phyloP scores from a whole-genome alignment of 2,888 invertebrate genomes.

The Nymphalis c-album region DNA sequence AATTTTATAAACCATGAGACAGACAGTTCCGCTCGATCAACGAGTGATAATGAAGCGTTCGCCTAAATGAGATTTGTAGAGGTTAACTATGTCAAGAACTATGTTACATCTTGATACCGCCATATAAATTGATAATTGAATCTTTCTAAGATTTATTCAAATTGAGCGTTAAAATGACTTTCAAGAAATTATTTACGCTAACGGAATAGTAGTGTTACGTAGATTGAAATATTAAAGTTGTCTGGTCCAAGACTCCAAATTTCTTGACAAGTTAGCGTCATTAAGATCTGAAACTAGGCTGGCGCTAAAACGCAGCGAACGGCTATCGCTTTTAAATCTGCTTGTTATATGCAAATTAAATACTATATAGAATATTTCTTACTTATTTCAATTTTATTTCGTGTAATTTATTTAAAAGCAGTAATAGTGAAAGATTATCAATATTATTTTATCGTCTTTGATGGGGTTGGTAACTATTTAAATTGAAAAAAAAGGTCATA shows the following conservation, averaged over 20 bases:
- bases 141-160: conserved; percentile 19
- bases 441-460: background rate
- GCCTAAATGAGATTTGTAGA: conserved; percentile 59
- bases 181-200: conserved; percentile 13
- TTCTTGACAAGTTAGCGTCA: conserved; percentile 59
- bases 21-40: conserved; percentile 68
- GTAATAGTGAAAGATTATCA: background rate
- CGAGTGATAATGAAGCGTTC: conserved; percentile 70
- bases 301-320: conserved; percentile 62
- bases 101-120: conserved; percentile 21
- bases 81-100: conserved; percentile 55
- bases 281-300: conserved; percentile 68
- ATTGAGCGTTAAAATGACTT: conserved; percentile 27
- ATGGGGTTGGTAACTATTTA: background rate
- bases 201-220: conserved; percentile 6
- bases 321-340: conserved; percentile 66
- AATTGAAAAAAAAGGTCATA: conserved; percentile 17
- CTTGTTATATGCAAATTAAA: background rate
- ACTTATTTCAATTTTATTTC: too few species aligned
- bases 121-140: conserved; percentile 21
- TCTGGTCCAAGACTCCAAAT: conserved; percentile 47
- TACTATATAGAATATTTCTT: background rate
- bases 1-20: conserved; percentile 70
- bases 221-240: conserved; percentile 23
- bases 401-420: background rate